Conservation (phyloP, 2,888 invertebrate genomes). For the Schizotus pectinicornis region DNA sequence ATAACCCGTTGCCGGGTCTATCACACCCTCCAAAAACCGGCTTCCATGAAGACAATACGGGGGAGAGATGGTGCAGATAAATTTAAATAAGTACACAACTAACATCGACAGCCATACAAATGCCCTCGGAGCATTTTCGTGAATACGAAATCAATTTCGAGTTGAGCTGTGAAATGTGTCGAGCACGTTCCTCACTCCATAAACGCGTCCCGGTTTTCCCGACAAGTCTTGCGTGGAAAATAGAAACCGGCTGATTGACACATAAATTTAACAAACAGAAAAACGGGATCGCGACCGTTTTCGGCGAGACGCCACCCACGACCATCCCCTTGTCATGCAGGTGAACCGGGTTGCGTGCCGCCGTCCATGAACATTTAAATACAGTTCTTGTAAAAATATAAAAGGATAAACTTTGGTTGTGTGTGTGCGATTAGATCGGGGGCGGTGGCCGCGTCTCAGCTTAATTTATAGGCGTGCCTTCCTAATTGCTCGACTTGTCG, state of each 20-base stretch:
- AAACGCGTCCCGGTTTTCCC: conserved; percentile 26
- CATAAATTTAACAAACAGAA: conserved; percentile 17
- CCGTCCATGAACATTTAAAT: conserved; percentile 8
- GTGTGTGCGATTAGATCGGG: conserved; percentile 1
- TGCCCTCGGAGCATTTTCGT: conserved; percentile 28
- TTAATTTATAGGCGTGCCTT: conserved; percentile 25
- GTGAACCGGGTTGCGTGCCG: conserved; percentile 14
- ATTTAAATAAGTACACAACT: conserved; percentile 33
- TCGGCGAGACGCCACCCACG: conserved; percentile 7
- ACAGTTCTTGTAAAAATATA: conserved; percentile 9
- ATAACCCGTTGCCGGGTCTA: too few species aligned
- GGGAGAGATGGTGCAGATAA: conserved; percentile 25
- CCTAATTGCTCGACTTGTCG: background rate
- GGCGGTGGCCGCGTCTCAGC: background rate
- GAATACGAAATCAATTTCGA: conserved; percentile 36
- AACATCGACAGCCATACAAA: conserved; percentile 32
- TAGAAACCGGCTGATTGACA: conserved; percentile 23
- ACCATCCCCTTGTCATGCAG: conserved; percentile 9
- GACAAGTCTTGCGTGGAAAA: conserved; percentile 18
- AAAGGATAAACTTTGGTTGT: conserved; percentile 15
- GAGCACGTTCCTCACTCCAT: conserved; percentile 19
- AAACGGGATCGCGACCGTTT: conserved; percentile 6
- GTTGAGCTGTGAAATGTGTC: conserved; percentile 34
- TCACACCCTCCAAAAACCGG: background rate
- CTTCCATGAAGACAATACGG: conserved; percentile 20